Evolutionary conservation across 2,797 vertebrate species (phyloP), one percentile per base, ranked within the genome.

Genomic region (Chloroceryle amazona): DNA sequence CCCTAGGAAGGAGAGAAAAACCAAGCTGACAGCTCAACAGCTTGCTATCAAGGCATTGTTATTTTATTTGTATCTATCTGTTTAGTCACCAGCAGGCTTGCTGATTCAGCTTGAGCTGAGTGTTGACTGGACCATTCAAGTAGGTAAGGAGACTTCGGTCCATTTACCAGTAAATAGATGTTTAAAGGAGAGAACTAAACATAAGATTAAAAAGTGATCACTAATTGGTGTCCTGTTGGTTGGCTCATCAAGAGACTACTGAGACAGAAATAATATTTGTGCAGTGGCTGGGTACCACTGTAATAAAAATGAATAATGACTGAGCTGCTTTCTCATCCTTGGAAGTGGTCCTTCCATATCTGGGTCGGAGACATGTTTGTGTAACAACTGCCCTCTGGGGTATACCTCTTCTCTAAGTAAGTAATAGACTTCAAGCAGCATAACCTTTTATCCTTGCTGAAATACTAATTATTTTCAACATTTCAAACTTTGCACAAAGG

Each of bases 221-320:
- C 86, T 95, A 95, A 96, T 86, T 96, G 94, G 81, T 81, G 73
- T 90, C 88, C 78, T 86, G 89, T 39, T 65, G 86, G 21, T 46
- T 90, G 78, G 31, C 93, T 88, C 86, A 89, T 93, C 70, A 73
- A 84, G 88, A 52, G 60, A 29, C 58, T 72, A 11, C 55, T 28
- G 80, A 95, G 80, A 80, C 66, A 94, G 60, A 80, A 93, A 41
- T 70, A 70, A 31, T 89, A 81, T 81, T 92, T 80, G 52, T 57
- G 41, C 15, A 15, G 67, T 76, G 86, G 63, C 52, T 49, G 82
- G 68, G 90, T 70, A 55, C 15, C 35, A 14, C 51, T 81, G 35
- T 73, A 89, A 39, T 95, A 67, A 76, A 81, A 88, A 88, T 60
- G 37, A 75, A 35, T 55, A 68, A 90, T 82, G 93, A 23, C 70